Evolutionary conservation across 2,888 invertebrate genomes (phyloP).

Genomic region (Girardia tigrina): DNA sequence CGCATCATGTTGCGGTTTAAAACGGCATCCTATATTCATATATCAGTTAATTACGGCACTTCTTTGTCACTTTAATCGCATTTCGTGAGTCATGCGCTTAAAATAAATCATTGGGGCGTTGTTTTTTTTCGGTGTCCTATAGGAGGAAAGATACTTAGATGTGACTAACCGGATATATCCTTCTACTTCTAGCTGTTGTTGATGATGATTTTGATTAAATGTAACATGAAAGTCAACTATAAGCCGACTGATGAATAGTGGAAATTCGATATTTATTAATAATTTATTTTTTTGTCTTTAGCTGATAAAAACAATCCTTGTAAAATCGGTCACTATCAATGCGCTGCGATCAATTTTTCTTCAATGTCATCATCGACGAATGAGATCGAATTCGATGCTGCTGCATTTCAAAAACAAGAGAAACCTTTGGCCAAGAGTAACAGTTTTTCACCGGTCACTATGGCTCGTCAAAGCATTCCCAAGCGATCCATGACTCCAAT

Average conservation of each 20-base stretch:
- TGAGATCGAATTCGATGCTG: background rate
- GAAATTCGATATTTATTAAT: too few relatives aligned
- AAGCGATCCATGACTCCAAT: background rate
- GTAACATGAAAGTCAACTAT: too few relatives aligned
- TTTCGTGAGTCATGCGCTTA: background rate
- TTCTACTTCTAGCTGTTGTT: too few relatives aligned
- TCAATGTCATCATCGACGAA: background rate
- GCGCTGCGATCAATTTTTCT: background rate
- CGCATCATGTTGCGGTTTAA: background rate
- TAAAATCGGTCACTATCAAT: background rate
- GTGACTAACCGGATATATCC: too few relatives aligned
- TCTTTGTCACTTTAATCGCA: background rate
- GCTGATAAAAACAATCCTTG: slow-evolving; percentile 20
- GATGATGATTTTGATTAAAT: too few relatives aligned
- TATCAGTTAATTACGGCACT: background rate
- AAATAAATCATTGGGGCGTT: too few relatives aligned
- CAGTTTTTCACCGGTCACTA: background rate
- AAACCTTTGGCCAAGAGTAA: background rate
- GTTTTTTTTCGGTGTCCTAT: too few relatives aligned
- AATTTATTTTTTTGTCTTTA: too few relatives aligned
- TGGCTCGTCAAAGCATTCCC: slow-evolving; percentile 15
- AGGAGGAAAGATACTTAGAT: too few relatives aligned
- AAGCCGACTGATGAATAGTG: too few relatives aligned
- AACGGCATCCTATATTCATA: too few relatives aligned
- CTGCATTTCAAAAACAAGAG: slow-evolving; percentile 2